Conservation (phyloP, 2,888 invertebrate genomes). For the Biston stratarius region DNA sequence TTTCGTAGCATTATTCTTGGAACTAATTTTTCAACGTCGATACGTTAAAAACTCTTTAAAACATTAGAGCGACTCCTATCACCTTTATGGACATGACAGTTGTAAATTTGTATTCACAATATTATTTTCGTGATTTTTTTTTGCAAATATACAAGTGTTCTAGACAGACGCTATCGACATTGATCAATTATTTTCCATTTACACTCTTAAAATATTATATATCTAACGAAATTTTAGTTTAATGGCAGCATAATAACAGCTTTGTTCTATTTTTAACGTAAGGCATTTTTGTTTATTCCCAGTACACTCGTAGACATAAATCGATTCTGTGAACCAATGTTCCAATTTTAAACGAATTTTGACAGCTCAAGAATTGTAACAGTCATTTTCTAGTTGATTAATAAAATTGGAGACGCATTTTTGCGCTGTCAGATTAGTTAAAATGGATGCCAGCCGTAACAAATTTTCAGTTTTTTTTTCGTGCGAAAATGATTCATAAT, state of each 20-base stretch:
- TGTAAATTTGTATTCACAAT: not conserved
- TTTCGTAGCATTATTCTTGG: conserved; percentile 1
- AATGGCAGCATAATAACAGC: conserved; percentile 42
- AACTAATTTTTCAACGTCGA: conserved; percentile 18
- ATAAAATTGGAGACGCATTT: not conserved
- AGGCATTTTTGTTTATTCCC: conserved; percentile 30
- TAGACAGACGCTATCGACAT: not conserved
- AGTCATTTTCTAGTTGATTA: not conserved
- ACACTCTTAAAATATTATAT: conserved; percentile 43
- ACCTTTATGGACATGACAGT: not conserved
- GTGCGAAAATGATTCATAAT: too few species aligned
- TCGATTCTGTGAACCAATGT: not conserved
- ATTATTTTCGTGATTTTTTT: too few species aligned
- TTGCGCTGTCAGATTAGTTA: not conserved
- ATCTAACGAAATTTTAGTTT: conserved; percentile 59
- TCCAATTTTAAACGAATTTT: conserved; percentile 2
- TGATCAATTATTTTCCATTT: conserved; percentile 15
- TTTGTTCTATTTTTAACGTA: conserved; percentile 36
- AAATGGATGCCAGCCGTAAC: not conserved
- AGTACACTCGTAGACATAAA: conserved; percentile 32
- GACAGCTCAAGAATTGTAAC: conserved; percentile 1
- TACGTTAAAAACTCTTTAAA: not conserved
- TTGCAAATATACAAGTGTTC: not conserved
- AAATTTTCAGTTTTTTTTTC: too few species aligned
- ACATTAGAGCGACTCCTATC: not conserved